These are phyloP conservation scores for Hippocampus guttulatus DNA, from an alignment of 2,113 vertebrate genomes.

Conservation along the genomic window DNA sequence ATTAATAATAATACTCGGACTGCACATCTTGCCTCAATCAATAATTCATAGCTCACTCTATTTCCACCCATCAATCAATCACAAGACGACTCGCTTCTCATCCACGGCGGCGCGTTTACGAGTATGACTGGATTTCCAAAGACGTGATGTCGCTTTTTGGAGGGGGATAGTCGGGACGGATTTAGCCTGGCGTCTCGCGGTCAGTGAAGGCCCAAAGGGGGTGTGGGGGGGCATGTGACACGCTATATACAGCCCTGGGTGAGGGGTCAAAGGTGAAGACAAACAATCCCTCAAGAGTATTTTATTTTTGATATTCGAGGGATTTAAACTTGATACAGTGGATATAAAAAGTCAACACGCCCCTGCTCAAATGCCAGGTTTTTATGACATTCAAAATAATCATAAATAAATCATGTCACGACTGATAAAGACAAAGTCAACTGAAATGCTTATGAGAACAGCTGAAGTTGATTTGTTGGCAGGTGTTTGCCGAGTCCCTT, in stretches of 20 bases:
- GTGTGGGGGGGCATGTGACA: constrained; percentile 18
- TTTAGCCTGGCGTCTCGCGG: constrained; percentile 13
- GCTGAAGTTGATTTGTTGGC: background rate
- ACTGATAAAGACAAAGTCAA: background rate
- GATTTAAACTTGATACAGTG: background rate
- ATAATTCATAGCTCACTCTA: constrained; percentile 57
- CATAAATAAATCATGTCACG: background rate
- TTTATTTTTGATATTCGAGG: background rate
- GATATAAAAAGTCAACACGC: background rate
- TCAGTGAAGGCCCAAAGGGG: constrained; percentile 12
- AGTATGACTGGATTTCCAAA: background rate
- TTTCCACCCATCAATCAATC: constrained; percentile 58
- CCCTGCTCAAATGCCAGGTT: background rate
- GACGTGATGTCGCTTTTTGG: background rate
- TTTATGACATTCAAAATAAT: too few relatives aligned
- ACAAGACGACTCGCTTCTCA: constrained; percentile 19
- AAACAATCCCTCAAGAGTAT: constrained; percentile 21
- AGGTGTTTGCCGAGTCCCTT: too few relatives aligned
- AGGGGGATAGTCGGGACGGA: background rate
- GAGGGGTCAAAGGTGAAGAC: constrained; percentile 47
- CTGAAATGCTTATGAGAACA: background rate
- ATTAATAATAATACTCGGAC: constrained; percentile 31
- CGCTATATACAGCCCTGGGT: constrained; percentile 38
- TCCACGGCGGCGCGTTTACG: background rate
- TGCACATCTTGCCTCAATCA: constrained; percentile 43